Conservation (phyloP, 2,888 invertebrate species). For the Chironomus riparius region DNA sequence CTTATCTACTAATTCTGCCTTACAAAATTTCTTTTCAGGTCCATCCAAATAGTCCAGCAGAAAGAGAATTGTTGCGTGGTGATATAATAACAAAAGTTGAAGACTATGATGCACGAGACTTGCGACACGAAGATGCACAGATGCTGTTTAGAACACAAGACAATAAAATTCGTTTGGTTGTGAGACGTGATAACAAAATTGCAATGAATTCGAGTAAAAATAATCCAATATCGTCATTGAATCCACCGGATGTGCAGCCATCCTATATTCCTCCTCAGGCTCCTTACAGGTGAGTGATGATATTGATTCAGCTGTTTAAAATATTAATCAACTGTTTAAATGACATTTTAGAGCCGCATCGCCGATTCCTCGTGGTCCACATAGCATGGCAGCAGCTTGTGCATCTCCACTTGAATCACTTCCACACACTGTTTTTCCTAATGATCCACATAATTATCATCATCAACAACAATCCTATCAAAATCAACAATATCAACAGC, state of each 20-base stretch:
- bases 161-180: slow-evolving; percentile 67
- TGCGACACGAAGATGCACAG: slow-evolving; percentile 87
- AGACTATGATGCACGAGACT: slow-evolving; percentile 77
- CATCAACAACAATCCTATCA: slow-evolving; percentile 39
- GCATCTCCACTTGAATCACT: slow-evolving; percentile 40
- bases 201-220: slow-evolving; percentile 20
- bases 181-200: slow-evolving; percentile 51
- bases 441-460: slow-evolving; percentile 28
- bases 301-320: too few relatives aligned
- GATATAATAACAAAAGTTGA: slow-evolving; percentile 86
- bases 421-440: slow-evolving; percentile 49
- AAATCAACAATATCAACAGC: slow-evolving; percentile 28
- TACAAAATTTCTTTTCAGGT: slow-evolving; percentile 50
- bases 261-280: slow-evolving; percentile 6
- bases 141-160: slow-evolving; percentile 74
- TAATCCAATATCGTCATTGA: slow-evolving; percentile 15
- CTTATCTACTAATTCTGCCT: too few relatives aligned
- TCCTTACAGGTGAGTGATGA: slow-evolving; percentile 9
- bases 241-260: slow-evolving; percentile 1
- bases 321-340: slow-evolving; percentile 28
- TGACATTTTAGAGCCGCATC: slow-evolving; percentile 41
- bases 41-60: slow-evolving; percentile 75
- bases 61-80: slow-evolving; percentile 74
- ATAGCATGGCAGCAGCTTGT: slow-evolving; percentile 40
- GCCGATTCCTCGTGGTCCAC: slow-evolving; percentile 48